Evolutionary conservation across 2,888 invertebrate genomes (phyloP), one percentile per base, ranked within the genome.

Genomic region (Pteria penguin): DNA sequence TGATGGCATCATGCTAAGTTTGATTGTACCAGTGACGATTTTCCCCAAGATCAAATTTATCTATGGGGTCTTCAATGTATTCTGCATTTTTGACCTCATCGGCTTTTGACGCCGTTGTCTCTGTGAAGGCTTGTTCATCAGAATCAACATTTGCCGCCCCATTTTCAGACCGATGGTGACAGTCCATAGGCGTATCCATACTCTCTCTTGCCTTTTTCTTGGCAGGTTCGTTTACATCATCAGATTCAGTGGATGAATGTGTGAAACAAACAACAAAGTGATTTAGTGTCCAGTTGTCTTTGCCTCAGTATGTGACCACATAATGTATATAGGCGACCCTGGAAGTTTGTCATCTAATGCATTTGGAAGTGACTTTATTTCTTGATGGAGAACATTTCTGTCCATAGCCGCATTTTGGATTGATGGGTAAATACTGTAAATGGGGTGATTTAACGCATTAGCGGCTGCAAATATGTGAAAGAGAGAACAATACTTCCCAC

Each of bases 291-390:
- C 65, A 65, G 31, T 26, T 65, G 36, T 24, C 45, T 33, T 27
- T 36, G 26, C 32, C 32, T 11, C 45, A 65, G 65, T 65, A 32
- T 65, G 65, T 65, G 65, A 65, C 65, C 65, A 65, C 45, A 45
- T 65, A 45, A 65, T 65, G 24, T 65, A 45, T 24, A 65, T 36
- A 11, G 65, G 5, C n/a, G 26, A 65, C 11, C 45, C 14, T n/a
- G 22, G 14, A 4, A 22, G 8, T 31, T 65, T 5, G 5, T 36
- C 14, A 14, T 36, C 14, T 5, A 14, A 36, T 11, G 33, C 45
- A 45, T 27, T 26, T 45, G 45, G 45, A 45, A 65, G 36, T 36
- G 65, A 27, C 27, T 24, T 33, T 45, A 36, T 65, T 36, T 36
- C 24, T 65, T 62, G 33, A 26, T 45, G 65, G 45, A 65, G 65